Percentiles rank a stretch among this genome's conserved stretches.
phyloP scores from a whole-genome alignment of 2,797 vertebrate species.

The Crenichthys baileyi region DNA sequence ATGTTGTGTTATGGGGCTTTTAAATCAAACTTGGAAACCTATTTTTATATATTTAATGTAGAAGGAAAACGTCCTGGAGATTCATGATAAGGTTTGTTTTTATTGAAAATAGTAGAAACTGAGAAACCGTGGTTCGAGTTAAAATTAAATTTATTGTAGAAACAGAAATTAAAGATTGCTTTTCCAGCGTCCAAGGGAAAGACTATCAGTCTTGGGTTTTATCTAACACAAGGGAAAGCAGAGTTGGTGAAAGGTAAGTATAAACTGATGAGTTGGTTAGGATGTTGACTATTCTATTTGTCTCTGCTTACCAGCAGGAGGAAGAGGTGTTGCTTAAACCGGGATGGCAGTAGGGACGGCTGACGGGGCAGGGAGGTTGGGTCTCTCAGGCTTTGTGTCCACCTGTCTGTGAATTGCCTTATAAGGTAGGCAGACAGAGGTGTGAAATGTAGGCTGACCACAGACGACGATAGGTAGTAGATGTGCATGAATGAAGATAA shows the following conservation, averaged over 20 bases:
- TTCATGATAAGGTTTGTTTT: neutral
- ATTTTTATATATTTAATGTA: neutral
- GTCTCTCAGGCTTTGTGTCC: neutral
- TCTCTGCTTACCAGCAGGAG: neutral
- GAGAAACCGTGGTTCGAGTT: neutral
- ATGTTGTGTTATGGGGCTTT: neutral
- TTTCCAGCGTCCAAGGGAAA: neutral
- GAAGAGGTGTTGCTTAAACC: neutral
- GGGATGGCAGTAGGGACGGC: too few species aligned
- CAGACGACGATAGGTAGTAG: neutral
- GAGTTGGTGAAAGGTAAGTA: neutral
- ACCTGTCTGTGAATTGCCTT: neutral
- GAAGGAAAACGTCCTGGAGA: neutral
- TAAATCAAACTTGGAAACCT: neutral
- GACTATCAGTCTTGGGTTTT: neutral
- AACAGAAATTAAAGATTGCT: neutral
- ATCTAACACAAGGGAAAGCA: neutral
- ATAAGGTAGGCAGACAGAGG: neutral
- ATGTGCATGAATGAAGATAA: neutral
- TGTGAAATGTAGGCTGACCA: neutral
- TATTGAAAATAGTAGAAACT: neutral
- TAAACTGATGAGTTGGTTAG: neutral
- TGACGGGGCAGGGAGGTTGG: too few species aligned
- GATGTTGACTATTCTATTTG: neutral
- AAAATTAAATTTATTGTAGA: neutral